Base-by-base conservation (phyloP, 2,113 vertebrate species). In the Hyperoodon ampullatus region DNA sequence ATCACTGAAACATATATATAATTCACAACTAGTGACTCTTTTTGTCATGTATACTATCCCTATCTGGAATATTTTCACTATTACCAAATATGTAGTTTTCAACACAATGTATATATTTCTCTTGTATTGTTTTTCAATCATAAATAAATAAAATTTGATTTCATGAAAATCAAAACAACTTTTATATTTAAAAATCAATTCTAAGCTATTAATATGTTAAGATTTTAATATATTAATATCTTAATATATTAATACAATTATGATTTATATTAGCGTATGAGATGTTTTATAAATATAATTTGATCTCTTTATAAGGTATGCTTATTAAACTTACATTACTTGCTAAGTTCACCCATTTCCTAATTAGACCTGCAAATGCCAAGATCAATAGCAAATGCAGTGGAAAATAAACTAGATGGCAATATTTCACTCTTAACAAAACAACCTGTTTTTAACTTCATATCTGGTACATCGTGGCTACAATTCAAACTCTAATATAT, bases 251-350 rank as follows among this genome's bases (percentile, higher is more conserved):
- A 86, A 74, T 91, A 74, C 44, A 72, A 80, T 75, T 50, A 77
- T n/a, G 19, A 60, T 50, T 78, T 93, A 21, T 63, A 65, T 78
- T 72, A n/a, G 15, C 6, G 24, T 26, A 28, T 95, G 53, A 28
- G 82, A 5, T 75, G 6, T 50, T 90, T 93, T 65, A 61, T 30
- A 81, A 90, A 75, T 42, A 71, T 86, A 90, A 42, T 71, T 90
- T 93, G 30, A 42, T 90, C 61, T 77, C 26, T 58, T 66, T 86
- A 47, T 53, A 75, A 90, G 24, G 63, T 71, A 88, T 16, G 39
- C 28, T 87, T 85, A 88, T 65, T 86, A 86, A 97, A 65, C 24
- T 92, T 70, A 58, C 15, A 85, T 85, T 95, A 60, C 75, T 53
- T 91, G 30, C 16, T 93, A 93, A 81, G 8, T 47, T 55, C 11